Percentiles rank a stretch among this genome's conserved stretches.
phyloP scores from a whole-genome alignment of 2,888 invertebrate species.

The Cheilosia variabilis region DNA sequence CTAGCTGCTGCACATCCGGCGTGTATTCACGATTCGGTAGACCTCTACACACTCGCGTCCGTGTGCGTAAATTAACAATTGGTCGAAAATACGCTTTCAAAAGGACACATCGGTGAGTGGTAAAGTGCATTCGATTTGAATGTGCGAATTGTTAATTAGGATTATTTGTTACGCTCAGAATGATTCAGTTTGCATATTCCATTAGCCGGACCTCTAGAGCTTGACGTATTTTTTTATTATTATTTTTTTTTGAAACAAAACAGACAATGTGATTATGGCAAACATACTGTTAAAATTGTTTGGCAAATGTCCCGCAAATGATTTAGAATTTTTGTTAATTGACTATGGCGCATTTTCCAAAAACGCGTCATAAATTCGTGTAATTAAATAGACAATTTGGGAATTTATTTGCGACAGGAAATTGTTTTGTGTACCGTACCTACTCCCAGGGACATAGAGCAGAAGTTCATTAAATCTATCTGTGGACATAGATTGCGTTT shows the following conservation, averaged over 20 bases:
- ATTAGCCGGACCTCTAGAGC: conserved; percentile 42
- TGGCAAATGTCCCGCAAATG: conserved; percentile 34
- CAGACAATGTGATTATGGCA: background rate
- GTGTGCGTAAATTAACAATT: conserved; percentile 58
- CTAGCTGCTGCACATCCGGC: conserved; percentile 47
- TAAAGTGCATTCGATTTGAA: conserved; percentile 60
- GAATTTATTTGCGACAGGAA: conserved; percentile 55
- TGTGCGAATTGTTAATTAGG: conserved; percentile 66
- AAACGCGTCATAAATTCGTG: conserved; percentile 49
- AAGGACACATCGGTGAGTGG: conserved; percentile 10
- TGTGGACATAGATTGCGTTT: background rate
- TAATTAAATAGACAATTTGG: conserved; percentile 62
- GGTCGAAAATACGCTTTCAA: conserved; percentile 45
- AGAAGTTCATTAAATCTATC: conserved; percentile 22
- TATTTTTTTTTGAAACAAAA: background rate
- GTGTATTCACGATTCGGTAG: conserved; percentile 23
- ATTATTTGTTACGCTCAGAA: conserved; percentile 65
- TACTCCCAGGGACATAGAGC: background rate
- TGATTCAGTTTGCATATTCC: conserved; percentile 66
- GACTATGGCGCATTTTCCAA: conserved; percentile 8
- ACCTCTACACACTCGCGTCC: conserved; percentile 5
- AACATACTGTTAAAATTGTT: conserved; percentile 35
- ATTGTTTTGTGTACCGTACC: conserved; percentile 27
- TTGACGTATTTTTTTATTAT: conserved; percentile 31
- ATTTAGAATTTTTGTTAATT: conserved; percentile 55